Percentiles rank a stretch among this genome's conserved stretches.
phyloP scores from a whole-genome alignment of 2,113 vertebrate species.

The Mastomys natalensis region DNA sequence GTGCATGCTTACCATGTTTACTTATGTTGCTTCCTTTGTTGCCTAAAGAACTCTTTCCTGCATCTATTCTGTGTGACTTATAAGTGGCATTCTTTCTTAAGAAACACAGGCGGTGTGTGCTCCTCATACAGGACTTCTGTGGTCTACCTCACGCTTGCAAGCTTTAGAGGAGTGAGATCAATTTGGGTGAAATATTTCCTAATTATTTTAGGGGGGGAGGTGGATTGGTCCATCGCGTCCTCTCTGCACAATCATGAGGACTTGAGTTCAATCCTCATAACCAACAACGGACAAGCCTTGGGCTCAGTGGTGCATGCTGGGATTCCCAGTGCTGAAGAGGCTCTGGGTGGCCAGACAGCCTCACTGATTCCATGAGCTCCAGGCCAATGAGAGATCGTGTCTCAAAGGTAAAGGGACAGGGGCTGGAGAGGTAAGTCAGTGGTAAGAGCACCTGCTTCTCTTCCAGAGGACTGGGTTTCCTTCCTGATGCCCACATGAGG shows the following conservation, averaged over 20 bases:
- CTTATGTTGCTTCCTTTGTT: not conserved
- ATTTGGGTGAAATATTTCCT: slow-evolving; percentile 19
- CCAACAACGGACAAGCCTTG: not conserved
- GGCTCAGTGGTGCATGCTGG: not conserved
- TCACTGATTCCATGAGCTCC: not conserved
- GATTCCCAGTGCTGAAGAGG: not conserved
- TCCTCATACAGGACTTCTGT: not conserved
- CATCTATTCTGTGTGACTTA: not conserved
- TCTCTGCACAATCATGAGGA: not conserved
- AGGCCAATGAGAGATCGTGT: not conserved
- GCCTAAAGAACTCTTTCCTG: not conserved
- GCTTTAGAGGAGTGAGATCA: slow-evolving; percentile 40
- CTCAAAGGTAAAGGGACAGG: not conserved
- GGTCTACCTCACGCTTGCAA: not conserved
- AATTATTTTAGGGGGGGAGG: not conserved
- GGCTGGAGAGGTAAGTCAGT: not conserved
- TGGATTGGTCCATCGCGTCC: accelerated
- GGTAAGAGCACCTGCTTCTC: not conserved
- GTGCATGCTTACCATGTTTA: not conserved
- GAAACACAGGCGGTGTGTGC: not conserved
- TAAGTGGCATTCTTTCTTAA: not conserved
- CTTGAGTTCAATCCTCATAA: not conserved
- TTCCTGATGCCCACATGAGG: not conserved
- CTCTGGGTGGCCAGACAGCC: not conserved
- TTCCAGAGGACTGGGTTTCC: not conserved